Percentiles rank a stretch among this genome's conserved stretches.
phyloP scores from a whole-genome alignment of 2,888 invertebrate species.

The Caenorhabditis sinica region DNA sequence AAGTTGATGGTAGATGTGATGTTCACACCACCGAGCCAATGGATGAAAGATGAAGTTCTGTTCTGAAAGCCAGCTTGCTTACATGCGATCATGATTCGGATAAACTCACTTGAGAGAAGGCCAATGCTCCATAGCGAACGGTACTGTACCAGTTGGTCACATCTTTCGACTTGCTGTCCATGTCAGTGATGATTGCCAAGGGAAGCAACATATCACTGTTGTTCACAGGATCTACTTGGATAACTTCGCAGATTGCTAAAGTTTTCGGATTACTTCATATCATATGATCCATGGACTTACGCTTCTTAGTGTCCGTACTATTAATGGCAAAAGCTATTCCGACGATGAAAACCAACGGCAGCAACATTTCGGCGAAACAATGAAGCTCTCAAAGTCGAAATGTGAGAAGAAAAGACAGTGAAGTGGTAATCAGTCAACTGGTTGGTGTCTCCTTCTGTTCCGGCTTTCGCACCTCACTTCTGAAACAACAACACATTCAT shows the following conservation, averaged over 20 bases:
- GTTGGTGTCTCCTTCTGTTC: slow-evolving; percentile 34
- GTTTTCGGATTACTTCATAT: not conserved
- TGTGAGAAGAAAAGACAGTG: slow-evolving; percentile 17
- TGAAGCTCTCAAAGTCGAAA: not conserved
- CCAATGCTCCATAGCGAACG: slow-evolving; percentile 62
- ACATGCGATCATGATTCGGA: too few relatives aligned
- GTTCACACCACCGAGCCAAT: slow-evolving; percentile 65
- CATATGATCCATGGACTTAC: not conserved
- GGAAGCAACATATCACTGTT: slow-evolving; percentile 65
- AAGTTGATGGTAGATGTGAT: slow-evolving; percentile 67
- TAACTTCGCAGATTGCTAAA: slow-evolving; percentile 61
- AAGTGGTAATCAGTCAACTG: slow-evolving; percentile 47
- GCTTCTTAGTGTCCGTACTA: slow-evolving; percentile 22
- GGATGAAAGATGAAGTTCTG: slow-evolving; percentile 63
- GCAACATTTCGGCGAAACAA: slow-evolving; percentile 10
- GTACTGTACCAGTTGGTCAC: slow-evolving; percentile 67
- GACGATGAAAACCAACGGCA: slow-evolving; percentile 11
- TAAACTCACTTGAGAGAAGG: slow-evolving; percentile 50
- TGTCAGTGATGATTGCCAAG: slow-evolving; percentile 62
- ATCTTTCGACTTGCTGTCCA: slow-evolving; percentile 58
- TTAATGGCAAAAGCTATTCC: not conserved
- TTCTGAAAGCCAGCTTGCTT: too few relatives aligned
- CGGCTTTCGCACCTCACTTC: slow-evolving; percentile 39
- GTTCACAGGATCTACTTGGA: slow-evolving; percentile 42
- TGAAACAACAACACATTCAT: slow-evolving; percentile 58